These are phyloP conservation scores for Stenoptilia bipunctidactyla DNA, from an alignment of 2,888 invertebrate genomes.

Conservation along the genomic window DNA sequence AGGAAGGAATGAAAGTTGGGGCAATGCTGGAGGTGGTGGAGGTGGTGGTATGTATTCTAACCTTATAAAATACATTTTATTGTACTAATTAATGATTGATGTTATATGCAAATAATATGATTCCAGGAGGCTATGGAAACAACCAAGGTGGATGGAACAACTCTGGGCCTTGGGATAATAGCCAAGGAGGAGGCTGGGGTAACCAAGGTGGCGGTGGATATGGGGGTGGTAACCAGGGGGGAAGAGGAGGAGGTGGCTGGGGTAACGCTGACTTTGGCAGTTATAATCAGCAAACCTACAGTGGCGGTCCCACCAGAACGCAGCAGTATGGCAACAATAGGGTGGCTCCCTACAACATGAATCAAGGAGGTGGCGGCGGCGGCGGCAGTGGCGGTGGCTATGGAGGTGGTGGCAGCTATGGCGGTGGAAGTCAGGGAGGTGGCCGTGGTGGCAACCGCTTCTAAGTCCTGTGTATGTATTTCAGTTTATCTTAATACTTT, in stretches of 20 bases:
- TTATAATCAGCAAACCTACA: constrained; percentile 86
- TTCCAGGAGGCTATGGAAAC: constrained; percentile 65
- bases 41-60: too few species aligned
- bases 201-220: constrained; percentile 36
- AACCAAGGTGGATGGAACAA: constrained; percentile 71
- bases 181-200: constrained; percentile 32
- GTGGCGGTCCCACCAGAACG: constrained; percentile 88
- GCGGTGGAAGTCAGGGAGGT: constrained; percentile 49
- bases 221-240: constrained; percentile 60
- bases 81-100: too few species aligned
- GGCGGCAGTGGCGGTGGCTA: constrained; percentile 47
- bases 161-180: constrained; percentile 59
- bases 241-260: constrained; percentile 57
- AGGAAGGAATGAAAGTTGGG: constrained; percentile 50
- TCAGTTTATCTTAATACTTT: constrained; percentile 17
- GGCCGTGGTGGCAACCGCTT: constrained; percentile 52
- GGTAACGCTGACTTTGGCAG: constrained; percentile 77
- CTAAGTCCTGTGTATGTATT: constrained; percentile 40
- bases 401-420: constrained; percentile 40
- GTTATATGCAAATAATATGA: too few species aligned
- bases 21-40: constrained; percentile 27
- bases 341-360: constrained; percentile 79
- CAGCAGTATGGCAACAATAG: constrained; percentile 80
- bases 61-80: too few species aligned
- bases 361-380: constrained; percentile 71